Evolutionary conservation across 2,888 invertebrate species (phyloP).

Genomic region (Ditylenchus weischeri): DNA sequence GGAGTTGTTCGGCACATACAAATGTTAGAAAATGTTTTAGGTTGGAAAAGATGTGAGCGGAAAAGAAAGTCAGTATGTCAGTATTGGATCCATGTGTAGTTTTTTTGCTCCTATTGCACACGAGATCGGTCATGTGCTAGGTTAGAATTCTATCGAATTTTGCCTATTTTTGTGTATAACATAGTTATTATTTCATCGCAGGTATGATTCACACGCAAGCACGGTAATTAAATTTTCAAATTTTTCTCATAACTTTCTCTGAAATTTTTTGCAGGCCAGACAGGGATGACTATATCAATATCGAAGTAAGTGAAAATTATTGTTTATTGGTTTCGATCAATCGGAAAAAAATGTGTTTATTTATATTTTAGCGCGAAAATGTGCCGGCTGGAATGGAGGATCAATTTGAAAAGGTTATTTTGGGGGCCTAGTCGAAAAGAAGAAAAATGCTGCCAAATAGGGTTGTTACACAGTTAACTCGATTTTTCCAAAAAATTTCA

Average conservation of each 20-base stretch:
- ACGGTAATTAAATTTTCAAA: constrained; percentile 9
- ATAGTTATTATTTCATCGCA: neutral
- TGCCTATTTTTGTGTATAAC: too few species aligned
- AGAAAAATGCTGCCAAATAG: too few species aligned
- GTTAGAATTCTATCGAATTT: neutral
- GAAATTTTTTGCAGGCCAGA: too few species aligned
- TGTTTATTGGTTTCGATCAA: too few species aligned
- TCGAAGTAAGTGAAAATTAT: too few species aligned
- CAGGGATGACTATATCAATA: too few species aligned
- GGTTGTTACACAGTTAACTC: too few species aligned
- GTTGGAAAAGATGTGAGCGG: constrained; percentile 9
- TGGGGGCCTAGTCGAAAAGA: too few species aligned
- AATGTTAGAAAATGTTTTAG: neutral
- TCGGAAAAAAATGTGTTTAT: too few species aligned
- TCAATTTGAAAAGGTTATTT: constrained; percentile 9
- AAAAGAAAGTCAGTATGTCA: neutral
- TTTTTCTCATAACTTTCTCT: neutral
- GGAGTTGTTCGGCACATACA: too few species aligned
- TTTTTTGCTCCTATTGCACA: constrained; percentile 18
- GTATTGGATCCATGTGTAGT: constrained; percentile 16
- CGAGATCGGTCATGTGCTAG: constrained; percentile 12
- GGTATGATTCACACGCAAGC: constrained; percentile 19
- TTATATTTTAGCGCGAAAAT: constrained; percentile 9
- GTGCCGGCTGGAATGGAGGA: constrained; percentile 14
- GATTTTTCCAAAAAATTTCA: too few species aligned